Base-by-base conservation (phyloP, 2,888 invertebrate genomes). In the Eristalis pertinax region DNA sequence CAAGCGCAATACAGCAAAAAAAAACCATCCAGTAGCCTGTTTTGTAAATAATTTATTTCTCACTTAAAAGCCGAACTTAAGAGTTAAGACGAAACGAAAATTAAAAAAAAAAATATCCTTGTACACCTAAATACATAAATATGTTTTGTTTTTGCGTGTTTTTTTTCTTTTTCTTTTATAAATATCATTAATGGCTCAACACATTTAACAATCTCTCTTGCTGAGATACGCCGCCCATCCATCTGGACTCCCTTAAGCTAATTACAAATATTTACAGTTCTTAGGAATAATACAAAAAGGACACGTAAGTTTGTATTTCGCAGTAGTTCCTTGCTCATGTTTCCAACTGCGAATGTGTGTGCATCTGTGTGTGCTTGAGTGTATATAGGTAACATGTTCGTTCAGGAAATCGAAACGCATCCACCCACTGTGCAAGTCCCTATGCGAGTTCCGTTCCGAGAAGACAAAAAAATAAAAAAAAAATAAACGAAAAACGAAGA, bases 21-120 rank as follows among this genome's bases (percentile, higher is more conserved):
- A 35, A 8, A 13, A 15, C 8, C 15, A 22, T 41, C 60, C 26
- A 26, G 11, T 29, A 60, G 60, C 60, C 7, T 60, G 60, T 60
- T 76, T 80, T 60, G 63, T 76, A 81, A 85, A 84, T 81, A 76
- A 85, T 81, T 81, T 81, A 65, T 76, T 73, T 81, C n/a, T 26
- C 60, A 70, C 65, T 76, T 72, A 58, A 80, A 85, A 81, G 80
- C 72, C 26, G 19, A 60, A 60, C 60, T 60, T 60, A 60, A 74
- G 26, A 62, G 65, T 70, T 70, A 68, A 76, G 1, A 50, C 13
- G n/a, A 29, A 68, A 67, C 41, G 8, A 67, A 62, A 35, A 60
- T 58, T 63, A n/a, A 63, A 63, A 19, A 38, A 69, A n/a, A 63
- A 63, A 19, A 38, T 64, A 38, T 32, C 22, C 24, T 38, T 56